Evolutionary conservation across 2,113 vertebrate genomes (phyloP), one percentile per base, ranked within the genome.

Genomic region (Burhinus oedicnemus): DNA sequence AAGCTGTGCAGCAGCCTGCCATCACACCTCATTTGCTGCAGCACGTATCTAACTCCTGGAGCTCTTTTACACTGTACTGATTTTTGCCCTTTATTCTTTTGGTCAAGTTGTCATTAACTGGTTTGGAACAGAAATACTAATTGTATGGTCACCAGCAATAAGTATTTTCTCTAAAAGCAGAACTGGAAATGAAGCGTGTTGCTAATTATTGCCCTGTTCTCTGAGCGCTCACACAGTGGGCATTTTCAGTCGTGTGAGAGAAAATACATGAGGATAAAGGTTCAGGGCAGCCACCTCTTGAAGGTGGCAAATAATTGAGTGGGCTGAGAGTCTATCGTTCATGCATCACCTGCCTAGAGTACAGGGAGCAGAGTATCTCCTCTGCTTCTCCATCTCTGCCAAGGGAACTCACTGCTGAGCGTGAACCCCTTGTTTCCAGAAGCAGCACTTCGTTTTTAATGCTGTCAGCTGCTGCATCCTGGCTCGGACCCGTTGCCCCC

Each of bases 11-110:
- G 61, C 77, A 69, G 45, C 55, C 77, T 75, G 66, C 47, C 45
- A 79, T 89, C 71, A 51, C 84, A 89, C 66, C 44, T 92, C 82
- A 58, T 89, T 92, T 92, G 72, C 89, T 94, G 72, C 72, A 45
- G 55, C 11, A 2, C 2, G 0, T 71, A 34, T 68, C 80, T 87
- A 71, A 89, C 52, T 79, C 51, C n/a, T 34, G 34, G 57, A 90
- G 12, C 57, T 76, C 68, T 79, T 87, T 83, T 51, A 61, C 29
- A 47, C 29, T 66, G 51, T 34, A 29, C 74, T 66, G 61, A 45
- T 36, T 90, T 86, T 76, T 92, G 19, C 36, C 36, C 34, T 66
- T 86, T 76, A 42, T 76, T 80, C 61, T 76, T 87, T 55, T 80
- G 74, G 68, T 76, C 58, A 90, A 80, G 52, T 68, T 77, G 52